phyloP scores from a whole-genome alignment of 2,888 invertebrate genomes.

The Hipparchia sbordonii region DNA sequence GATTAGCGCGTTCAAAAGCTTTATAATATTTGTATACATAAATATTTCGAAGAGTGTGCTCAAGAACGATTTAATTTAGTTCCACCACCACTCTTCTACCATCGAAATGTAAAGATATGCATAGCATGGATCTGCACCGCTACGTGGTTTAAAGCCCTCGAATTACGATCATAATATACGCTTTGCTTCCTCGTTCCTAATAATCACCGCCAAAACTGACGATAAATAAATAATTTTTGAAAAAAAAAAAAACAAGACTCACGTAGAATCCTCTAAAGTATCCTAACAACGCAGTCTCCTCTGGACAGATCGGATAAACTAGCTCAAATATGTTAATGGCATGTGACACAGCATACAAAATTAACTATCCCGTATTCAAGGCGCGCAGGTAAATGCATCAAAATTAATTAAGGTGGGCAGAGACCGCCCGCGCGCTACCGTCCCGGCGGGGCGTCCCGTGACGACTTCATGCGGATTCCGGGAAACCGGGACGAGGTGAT shows the following conservation, averaged over 20 bases:
- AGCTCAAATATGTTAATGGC: slow-evolving; percentile 39
- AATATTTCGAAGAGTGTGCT: too few relatives aligned
- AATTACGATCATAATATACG: too few relatives aligned
- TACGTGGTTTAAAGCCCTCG: too few relatives aligned
- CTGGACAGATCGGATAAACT: slow-evolving; percentile 25
- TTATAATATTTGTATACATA: too few relatives aligned
- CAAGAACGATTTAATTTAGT: too few relatives aligned
- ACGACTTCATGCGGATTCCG: slow-evolving; percentile 80
- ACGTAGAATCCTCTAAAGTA: neutral
- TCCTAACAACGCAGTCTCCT: slow-evolving; percentile 14
- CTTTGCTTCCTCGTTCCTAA: too few relatives aligned
- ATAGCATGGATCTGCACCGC: too few relatives aligned
- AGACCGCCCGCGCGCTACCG: slow-evolving; percentile 81
- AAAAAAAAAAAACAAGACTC: neutral
- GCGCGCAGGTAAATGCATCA: slow-evolving; percentile 70
- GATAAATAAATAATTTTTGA: neutral
- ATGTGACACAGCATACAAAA: slow-evolving; percentile 37
- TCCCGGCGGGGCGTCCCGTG: slow-evolving; percentile 66
- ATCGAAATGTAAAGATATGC: too few relatives aligned
- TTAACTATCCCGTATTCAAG: slow-evolving; percentile 44
- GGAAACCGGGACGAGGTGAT: slow-evolving; percentile 58
- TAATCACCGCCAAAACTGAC: too few relatives aligned
- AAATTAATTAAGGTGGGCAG: slow-evolving; percentile 75
- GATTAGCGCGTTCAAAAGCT: too few relatives aligned
- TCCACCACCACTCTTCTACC: too few relatives aligned